Conservation (phyloP, 1,140 invertebrate species). For the Drosophila fuyamai region DNA sequence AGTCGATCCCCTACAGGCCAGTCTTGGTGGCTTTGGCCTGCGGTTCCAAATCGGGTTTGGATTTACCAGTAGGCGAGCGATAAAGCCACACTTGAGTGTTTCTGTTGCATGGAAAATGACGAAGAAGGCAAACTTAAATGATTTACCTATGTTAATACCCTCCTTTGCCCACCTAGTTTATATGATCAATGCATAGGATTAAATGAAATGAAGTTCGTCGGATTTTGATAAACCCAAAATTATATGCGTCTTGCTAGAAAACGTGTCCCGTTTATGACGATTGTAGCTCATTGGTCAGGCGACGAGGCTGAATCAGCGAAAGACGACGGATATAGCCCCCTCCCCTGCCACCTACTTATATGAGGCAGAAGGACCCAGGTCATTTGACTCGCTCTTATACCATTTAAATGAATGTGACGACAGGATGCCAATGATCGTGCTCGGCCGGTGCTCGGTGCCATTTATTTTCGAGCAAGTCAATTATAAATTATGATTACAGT, state of each 20-base stretch:
- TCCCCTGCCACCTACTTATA: too few species aligned
- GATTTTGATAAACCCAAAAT: too few species aligned
- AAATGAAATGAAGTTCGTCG: too few species aligned
- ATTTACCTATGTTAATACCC: too few species aligned
- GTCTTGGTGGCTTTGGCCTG: neutral
- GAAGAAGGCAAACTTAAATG: too few species aligned
- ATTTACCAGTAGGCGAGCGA: neutral
- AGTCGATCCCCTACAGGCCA: slow-evolving; percentile 16
- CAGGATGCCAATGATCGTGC: slow-evolving; percentile 60
- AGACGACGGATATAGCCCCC: neutral
- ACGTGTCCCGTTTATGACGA: neutral
- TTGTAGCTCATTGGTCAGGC: slow-evolving; percentile 18
- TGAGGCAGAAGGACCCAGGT: slow-evolving; percentile 27
- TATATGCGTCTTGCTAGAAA: too few species aligned
- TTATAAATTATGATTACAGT: slow-evolving; percentile 55
- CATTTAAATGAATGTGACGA: slow-evolving; percentile 74
- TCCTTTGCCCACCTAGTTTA: too few species aligned
- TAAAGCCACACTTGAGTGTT: too few species aligned
- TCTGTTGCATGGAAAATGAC: too few species aligned
- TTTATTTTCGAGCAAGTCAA: slow-evolving; percentile 59
- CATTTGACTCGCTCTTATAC: slow-evolving; percentile 31
- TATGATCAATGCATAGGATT: too few species aligned
- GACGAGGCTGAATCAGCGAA: neutral
- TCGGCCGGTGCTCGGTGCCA: slow-evolving; percentile 32
- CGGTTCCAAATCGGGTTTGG: neutral